Conservation (phyloP, 1,140 invertebrate genomes). For the Drosophila nigromelanica region DNA sequence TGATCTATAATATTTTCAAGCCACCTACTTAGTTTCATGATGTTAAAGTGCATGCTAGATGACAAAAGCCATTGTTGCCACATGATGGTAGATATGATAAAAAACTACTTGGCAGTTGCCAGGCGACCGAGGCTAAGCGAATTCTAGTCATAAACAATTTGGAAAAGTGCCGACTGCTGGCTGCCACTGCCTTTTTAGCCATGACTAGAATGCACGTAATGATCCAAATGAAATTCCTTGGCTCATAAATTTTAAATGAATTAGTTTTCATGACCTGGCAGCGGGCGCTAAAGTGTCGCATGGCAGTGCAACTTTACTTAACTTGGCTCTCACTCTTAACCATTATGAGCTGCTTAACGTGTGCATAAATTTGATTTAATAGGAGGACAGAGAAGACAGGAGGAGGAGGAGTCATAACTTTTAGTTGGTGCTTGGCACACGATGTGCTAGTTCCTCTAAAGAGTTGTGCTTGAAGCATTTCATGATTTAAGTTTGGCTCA, state of each 20-base stretch:
- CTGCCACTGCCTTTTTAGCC: not conserved
- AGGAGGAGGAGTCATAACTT: slow-evolving; percentile 7
- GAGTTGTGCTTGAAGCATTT: not conserved
- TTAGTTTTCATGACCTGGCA: slow-evolving; percentile 67
- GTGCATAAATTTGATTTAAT: slow-evolving; percentile 36
- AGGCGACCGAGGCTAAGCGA: slow-evolving; percentile 25
- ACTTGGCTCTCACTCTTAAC: slow-evolving; percentile 8
- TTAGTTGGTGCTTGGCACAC: slow-evolving; percentile 24
- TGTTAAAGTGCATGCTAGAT: not conserved
- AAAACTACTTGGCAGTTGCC: slow-evolving; percentile 19
- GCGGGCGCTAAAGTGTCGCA: slow-evolving; percentile 15
- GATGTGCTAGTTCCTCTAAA: not conserved
- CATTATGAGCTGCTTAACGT: slow-evolving; percentile 41
- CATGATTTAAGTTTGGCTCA: not conserved
- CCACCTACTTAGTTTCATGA: not conserved
- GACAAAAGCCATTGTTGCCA: not conserved
- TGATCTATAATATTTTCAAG: not conserved
- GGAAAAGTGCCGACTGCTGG: slow-evolving; percentile 26
- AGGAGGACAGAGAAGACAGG: too few relatives aligned
- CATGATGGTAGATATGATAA: not conserved
- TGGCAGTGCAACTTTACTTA: slow-evolving; percentile 2
- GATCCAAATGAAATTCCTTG: slow-evolving; percentile 60
- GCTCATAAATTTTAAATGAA: slow-evolving; percentile 78
- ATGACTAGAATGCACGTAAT: slow-evolving; percentile 26
- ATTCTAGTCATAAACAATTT: slow-evolving; percentile 51